Conservation (phyloP, 64 coral and sea anemone species). For the Porites australiensis region DNA sequence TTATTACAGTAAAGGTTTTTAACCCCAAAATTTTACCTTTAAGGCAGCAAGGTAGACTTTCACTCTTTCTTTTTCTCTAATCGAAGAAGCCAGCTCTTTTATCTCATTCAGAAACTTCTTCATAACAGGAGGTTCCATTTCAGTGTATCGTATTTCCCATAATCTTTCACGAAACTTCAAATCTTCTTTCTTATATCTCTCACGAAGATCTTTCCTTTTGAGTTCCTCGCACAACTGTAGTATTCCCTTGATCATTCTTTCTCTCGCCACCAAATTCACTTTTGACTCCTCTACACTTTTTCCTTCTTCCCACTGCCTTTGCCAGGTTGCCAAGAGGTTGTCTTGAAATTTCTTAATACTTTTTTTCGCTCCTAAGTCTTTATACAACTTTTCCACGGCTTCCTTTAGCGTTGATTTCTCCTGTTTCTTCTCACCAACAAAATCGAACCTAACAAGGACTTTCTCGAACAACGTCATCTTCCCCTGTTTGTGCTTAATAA, state of each 20-base stretch:
- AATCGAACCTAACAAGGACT: neutral
- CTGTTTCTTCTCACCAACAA: neutral
- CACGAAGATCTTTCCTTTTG: neutral
- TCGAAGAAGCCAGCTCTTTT: neutral
- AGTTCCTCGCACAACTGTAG: constrained; percentile 4
- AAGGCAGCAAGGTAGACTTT: neutral
- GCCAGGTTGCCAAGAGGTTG: neutral
- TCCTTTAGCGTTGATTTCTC: neutral
- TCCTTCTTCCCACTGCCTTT: neutral
- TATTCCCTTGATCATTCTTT: neutral
- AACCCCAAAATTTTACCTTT: neutral
- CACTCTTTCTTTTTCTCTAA: neutral
- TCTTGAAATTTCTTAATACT: neutral
- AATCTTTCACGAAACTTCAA: neutral
- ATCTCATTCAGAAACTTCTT: neutral
- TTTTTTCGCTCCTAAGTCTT: neutral
- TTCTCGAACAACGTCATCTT: neutral
- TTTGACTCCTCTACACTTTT: neutral
- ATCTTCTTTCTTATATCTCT: neutral
- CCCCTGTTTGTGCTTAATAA: neutral
- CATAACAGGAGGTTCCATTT: neutral
- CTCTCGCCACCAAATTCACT: neutral
- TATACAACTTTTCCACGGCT: neutral
- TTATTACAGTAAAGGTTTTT: too few species aligned
- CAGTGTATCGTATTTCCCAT: neutral